phyloP scores from a whole-genome alignment of 1,140 invertebrate genomes.

The Caerostris darwini region DNA sequence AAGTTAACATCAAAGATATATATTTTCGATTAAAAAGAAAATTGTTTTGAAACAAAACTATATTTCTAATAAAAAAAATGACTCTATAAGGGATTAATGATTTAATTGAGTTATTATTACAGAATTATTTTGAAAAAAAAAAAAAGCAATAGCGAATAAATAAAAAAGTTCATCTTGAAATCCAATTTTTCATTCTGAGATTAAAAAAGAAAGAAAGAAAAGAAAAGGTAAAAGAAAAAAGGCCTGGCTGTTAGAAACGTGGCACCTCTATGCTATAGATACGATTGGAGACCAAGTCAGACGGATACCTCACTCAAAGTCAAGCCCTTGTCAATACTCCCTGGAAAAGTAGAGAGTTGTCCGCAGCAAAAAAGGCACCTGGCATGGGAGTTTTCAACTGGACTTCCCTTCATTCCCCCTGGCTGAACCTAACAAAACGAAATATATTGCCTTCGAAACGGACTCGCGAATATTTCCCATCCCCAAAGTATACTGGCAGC shows the following conservation, averaged over 20 bases:
- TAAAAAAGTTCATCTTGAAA: neutral
- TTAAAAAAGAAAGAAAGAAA: too few relatives aligned
- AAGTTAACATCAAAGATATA: too few relatives aligned
- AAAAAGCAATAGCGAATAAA: too few relatives aligned
- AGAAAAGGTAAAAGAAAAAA: neutral
- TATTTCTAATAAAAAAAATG: too few relatives aligned
- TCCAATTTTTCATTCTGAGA: slow-evolving; percentile 48
- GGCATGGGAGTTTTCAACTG: neutral
- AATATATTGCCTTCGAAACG: slow-evolving; percentile 34
- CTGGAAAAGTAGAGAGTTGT: neutral
- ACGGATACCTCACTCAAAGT: slow-evolving; percentile 19
- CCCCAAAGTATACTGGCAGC: neutral
- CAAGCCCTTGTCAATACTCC: neutral
- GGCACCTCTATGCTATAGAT: slow-evolving; percentile 17
- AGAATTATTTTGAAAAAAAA: too few relatives aligned
- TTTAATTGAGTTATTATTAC: too few relatives aligned
- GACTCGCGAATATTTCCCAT: neutral
- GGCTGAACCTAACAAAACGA: neutral
- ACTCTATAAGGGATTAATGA: too few relatives aligned
- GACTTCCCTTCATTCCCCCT: neutral
- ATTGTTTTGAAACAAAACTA: too few relatives aligned
- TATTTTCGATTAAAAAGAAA: too few relatives aligned
- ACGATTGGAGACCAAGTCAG: neutral
- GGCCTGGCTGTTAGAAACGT: slow-evolving; percentile 42
- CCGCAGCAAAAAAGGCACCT: neutral